Evolutionary conservation across 1,140 invertebrate species (phyloP).

Genomic region (Drosophila dunni): DNA sequence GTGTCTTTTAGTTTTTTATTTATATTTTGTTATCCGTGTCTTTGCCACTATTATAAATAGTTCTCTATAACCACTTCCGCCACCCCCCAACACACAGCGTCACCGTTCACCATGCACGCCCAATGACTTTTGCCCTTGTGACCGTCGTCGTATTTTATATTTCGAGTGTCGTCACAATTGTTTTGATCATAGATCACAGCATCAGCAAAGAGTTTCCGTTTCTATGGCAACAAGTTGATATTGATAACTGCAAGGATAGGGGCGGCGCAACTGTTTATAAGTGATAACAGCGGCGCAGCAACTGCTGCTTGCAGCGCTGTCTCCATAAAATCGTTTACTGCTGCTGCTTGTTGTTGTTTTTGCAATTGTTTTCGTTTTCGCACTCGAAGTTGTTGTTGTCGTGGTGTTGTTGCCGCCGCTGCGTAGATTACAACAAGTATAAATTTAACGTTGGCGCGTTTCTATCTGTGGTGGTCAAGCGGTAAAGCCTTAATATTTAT

Average conservation of each 20-base stretch:
- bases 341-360: slow-evolving; percentile 1
- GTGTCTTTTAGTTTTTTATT: slow-evolving; percentile 14
- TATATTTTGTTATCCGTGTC: slow-evolving; percentile 5
- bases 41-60: slow-evolving; percentile 46
- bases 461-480: slow-evolving; percentile 24
- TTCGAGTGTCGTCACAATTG: slow-evolving; percentile 13
- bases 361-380: background rate
- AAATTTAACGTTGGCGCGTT: slow-evolving; percentile 41
- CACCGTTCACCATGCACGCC: background rate
- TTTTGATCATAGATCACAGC: slow-evolving; percentile 32
- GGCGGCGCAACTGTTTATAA: slow-evolving; percentile 22
- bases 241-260: slow-evolving; percentile 36
- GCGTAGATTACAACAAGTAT: slow-evolving; percentile 39
- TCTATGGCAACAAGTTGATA: slow-evolving; percentile 63
- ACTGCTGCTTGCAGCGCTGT: slow-evolving; percentile 33
- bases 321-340: slow-evolving; percentile 37
- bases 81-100: slow-evolving; percentile 30
- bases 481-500: slow-evolving; percentile 33
- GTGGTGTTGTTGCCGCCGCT: slow-evolving; percentile 18
- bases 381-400: slow-evolving; percentile 1
- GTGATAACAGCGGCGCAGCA: slow-evolving; percentile 48
- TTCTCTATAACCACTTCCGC: slow-evolving; percentile 59
- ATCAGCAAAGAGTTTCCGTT: slow-evolving; percentile 8
- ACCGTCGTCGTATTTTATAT: slow-evolving; percentile 1
- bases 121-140: slow-evolving; percentile 28